Evolutionary conservation across 2,888 invertebrate species (phyloP).

Genomic region (Melipona beecheii): DNA sequence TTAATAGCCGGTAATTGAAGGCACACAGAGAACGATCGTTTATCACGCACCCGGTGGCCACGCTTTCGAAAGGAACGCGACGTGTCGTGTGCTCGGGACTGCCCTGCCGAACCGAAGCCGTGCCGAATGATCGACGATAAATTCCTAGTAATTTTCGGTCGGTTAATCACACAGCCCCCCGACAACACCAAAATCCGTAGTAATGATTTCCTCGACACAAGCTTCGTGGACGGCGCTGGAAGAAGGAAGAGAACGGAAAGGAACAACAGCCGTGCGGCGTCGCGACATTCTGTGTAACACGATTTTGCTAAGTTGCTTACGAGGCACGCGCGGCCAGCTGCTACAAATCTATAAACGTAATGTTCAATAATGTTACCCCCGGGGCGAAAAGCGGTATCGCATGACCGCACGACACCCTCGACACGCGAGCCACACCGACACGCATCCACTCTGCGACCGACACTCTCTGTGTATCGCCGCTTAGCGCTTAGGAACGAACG

Average conservation of each 20-base stretch:
- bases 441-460: slow-evolving; percentile 39
- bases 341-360: slow-evolving; percentile 77
- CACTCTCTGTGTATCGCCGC: slow-evolving; percentile 55
- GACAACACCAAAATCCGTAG: not conserved
- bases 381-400: slow-evolving; percentile 69
- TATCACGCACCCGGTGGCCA: slow-evolving; percentile 60
- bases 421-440: slow-evolving; percentile 61
- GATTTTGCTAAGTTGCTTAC: slow-evolving; percentile 4
- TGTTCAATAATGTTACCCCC: slow-evolving; percentile 74
- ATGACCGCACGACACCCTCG: slow-evolving; percentile 74
- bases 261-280: not conserved
- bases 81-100: slow-evolving; percentile 2
- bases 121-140: slow-evolving; percentile 8
- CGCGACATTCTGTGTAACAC: not conserved
- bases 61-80: slow-evolving; percentile 28
- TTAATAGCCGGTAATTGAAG: slow-evolving; percentile 69
- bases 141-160: slow-evolving; percentile 25
- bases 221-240: not conserved
- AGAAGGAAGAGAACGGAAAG: not conserved
- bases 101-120: not conserved
- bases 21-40: slow-evolving; percentile 50
- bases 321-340: slow-evolving; percentile 44
- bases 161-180: not conserved
- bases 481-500: slow-evolving; percentile 49
- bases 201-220: slow-evolving; percentile 23